These are phyloP conservation scores for Mohoua ochrocephala DNA, from an alignment of 2,113 vertebrate species.

Conservation along the genomic window DNA sequence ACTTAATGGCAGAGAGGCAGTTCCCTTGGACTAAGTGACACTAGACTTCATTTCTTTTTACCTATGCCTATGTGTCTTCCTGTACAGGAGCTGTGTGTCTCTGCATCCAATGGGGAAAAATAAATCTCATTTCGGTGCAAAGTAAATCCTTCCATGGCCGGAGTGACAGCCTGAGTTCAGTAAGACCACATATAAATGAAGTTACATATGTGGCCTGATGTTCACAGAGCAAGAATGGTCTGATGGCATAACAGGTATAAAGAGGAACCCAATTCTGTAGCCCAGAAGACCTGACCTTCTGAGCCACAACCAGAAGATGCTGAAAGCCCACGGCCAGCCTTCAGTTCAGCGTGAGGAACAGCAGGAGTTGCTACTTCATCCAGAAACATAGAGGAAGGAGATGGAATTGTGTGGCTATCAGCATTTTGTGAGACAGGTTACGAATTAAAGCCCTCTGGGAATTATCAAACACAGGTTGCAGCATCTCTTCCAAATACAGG, in stretches of 20 bases:
- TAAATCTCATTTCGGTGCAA: background rate
- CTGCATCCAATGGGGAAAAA: background rate
- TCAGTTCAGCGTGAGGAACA: fast-evolving
- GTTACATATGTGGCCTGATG: background rate
- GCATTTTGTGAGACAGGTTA: background rate
- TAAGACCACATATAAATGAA: background rate
- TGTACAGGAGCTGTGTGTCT: background rate
- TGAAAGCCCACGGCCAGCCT: background rate
- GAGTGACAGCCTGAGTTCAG: background rate
- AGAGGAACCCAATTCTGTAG: background rate
- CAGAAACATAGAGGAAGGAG: background rate
- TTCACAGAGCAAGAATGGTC: background rate
- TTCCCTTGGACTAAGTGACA: background rate
- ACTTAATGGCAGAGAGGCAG: background rate
- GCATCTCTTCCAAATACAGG: background rate
- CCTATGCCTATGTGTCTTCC: background rate
- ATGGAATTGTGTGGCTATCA: background rate
- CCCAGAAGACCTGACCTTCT: background rate
- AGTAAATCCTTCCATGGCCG: background rate
- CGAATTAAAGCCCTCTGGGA: background rate
- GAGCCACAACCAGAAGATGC: background rate
- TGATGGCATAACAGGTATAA: background rate
- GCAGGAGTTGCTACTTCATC: background rate
- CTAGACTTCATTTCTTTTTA: background rate
- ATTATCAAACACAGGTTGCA: background rate